A percentile compares a stretch with the other conserved stretches of the same genome.
Evolutionary conservation across 2,797 vertebrate species (phyloP).

Genomic region (Enteromius mattozi): DNA sequence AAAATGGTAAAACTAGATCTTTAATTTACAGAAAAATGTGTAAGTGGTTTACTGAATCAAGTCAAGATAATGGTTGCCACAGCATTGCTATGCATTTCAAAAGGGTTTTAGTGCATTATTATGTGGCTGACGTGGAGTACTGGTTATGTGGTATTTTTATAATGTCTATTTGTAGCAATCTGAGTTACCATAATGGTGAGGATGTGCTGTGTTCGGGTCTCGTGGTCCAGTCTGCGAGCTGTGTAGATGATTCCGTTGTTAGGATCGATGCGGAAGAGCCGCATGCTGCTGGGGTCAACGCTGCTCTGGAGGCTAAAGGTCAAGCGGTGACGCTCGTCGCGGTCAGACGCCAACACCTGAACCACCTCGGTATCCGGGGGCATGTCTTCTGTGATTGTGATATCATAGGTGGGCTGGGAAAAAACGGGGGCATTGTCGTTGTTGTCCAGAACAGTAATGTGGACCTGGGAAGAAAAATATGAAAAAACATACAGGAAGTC

Average conservation of each 20-base stretch:
- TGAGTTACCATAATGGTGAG: slow-evolving; percentile 90
- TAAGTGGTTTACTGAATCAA: background rate
- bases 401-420: slow-evolving; percentile 89
- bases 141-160: background rate
- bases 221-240: slow-evolving; percentile 89
- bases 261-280: slow-evolving; percentile 91
- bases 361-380: slow-evolving; percentile 90
- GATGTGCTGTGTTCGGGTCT: slow-evolving; percentile 92
- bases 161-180: background rate
- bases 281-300: slow-evolving; percentile 88
- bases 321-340: slow-evolving; percentile 89
- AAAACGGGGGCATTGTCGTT: slow-evolving; percentile 96
- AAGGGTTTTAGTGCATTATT: background rate
- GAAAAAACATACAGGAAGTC: background rate
- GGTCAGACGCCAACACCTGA: slow-evolving; percentile 90
- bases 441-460: slow-evolving; percentile 92
- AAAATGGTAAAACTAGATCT: background rate
- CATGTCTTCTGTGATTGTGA: slow-evolving; percentile 91
- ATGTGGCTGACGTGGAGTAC: background rate
- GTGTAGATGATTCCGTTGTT: slow-evolving; percentile 86
- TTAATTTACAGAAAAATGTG: background rate
- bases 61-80: background rate
- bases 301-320: slow-evolving; percentile 92
- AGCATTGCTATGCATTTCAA: background rate
- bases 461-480: slow-evolving; percentile 78